Evolutionary conservation across 2,797 vertebrate genomes (phyloP), one percentile per base, ranked within the genome.

Genomic region (Chromis chromis): DNA sequence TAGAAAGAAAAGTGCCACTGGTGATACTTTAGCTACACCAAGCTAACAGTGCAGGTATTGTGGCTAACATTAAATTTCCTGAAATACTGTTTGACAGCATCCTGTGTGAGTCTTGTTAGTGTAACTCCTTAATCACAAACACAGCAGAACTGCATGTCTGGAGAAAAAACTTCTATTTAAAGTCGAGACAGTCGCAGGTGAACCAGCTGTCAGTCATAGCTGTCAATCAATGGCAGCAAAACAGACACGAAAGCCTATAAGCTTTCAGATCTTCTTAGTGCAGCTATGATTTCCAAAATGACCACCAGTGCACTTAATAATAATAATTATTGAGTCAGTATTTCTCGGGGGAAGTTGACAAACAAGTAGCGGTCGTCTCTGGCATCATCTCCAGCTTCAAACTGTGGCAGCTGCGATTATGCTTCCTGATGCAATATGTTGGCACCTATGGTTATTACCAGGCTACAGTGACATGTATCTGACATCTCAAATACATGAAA

Each of bases 261-360:
- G 16, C 39, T 19, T 28, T 54, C 27, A 44, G 33, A 39, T 63
- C 39, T 59, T 28, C 54, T 54, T 33, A 52, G 62, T 4, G 19
- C 22, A 53, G 49, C n/a, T 27, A 40, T 5, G 0, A 39, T 70
- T 69, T 74, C 55, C 65, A 65, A 60, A 73, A 14, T 39, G 44
- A 63, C 52, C 19, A 50, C 14, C 10, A 31, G 36, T 1, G 21
- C 27, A 63, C 60, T 25, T 42, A 48, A 25, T 8, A 74, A 24
- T 52, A 49, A 7, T 22, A 5, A 63, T 6, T n/a, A 8, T 19
- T 61, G 8, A 42, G 3, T 16, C 16, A 42, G 4, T 42, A 42
- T 21, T n/a, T 21, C 27, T 57, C 0, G 0, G 2, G 55, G 49
- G 31, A 68, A 50, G 42, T 39, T n/a, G n/a, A n/a, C n/a, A 19